Conservation (phyloP, 2,113 vertebrate species). For the Petrocephalus microphthalmus region DNA sequence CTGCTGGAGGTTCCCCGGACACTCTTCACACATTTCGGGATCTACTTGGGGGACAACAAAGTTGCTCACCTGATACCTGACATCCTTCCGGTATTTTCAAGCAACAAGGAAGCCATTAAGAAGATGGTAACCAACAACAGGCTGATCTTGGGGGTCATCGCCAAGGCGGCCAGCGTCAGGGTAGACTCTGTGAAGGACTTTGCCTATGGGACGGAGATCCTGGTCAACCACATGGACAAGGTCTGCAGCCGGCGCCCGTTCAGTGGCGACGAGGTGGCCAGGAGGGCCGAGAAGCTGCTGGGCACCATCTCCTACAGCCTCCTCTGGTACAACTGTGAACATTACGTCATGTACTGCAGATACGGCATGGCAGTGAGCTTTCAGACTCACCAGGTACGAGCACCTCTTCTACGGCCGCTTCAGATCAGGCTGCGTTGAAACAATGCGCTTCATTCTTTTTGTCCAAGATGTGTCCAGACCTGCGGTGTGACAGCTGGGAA, state of each 20-base stretch:
- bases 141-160: constrained; percentile 76
- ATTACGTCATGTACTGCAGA: constrained; percentile 93
- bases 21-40: constrained; percentile 86
- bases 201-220: constrained; percentile 77
- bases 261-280: constrained; percentile 73
- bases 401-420: not conserved
- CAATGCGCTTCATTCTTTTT: not conserved
- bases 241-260: constrained; percentile 67
- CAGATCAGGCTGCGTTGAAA: not conserved
- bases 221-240: constrained; percentile 81
- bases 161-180: constrained; percentile 75
- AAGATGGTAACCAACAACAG: constrained; percentile 83
- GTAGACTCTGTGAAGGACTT: constrained; percentile 89
- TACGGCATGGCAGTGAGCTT: constrained; percentile 79
- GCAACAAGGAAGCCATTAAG: constrained; percentile 56
- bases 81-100: constrained; percentile 72
- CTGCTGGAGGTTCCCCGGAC: constrained; percentile 85
- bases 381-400: constrained; percentile 82
- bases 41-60: constrained; percentile 82
- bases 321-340: constrained; percentile 97
- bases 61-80: constrained; percentile 95
- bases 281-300: constrained; percentile 76
- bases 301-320: constrained; percentile 80
- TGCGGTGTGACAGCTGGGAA: not conserved
- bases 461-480: not conserved